Evolutionary conservation across 2,113 vertebrate species (phyloP).

Genomic region (Anser cygnoides): DNA sequence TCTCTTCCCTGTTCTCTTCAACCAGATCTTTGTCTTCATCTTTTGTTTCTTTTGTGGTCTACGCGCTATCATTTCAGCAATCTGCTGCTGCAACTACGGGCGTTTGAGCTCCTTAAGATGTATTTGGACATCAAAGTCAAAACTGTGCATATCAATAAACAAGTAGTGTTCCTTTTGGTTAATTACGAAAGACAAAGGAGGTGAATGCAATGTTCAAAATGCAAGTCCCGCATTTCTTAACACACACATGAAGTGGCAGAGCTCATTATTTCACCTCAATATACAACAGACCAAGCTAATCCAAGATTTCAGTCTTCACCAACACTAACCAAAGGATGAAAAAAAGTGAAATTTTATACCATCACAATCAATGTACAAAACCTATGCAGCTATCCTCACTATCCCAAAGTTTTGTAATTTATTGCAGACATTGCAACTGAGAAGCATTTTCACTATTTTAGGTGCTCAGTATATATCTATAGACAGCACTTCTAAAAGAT

Average conservation of each 20-base stretch:
- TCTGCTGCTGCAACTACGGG: neutral
- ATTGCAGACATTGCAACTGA: neutral
- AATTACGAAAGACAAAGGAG: neutral
- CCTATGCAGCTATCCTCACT: neutral
- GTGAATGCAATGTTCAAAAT: neutral
- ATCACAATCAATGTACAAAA: neutral
- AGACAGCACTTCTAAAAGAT: neutral
- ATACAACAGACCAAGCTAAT: neutral
- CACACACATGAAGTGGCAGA: rapidly evolving
- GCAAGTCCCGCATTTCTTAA: neutral
- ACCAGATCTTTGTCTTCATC: neutral
- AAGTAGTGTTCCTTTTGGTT: neutral
- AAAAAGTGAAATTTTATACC: neutral
- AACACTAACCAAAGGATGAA: neutral
- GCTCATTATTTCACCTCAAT: neutral
- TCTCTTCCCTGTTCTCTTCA: neutral
- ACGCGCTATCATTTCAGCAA: neutral
- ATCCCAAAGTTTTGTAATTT: neutral
- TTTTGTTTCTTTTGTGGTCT: neutral
- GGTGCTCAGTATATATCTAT: neutral
- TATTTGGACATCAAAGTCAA: neutral
- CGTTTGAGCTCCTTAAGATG: neutral
- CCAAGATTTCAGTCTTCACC: neutral
- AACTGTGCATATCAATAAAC: neutral
- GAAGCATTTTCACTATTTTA: neutral